Percentiles rank a stretch among this genome's conserved stretches.
These are phyloP conservation scores for Penelope pileata DNA, from an alignment of 2,113 vertebrate genomes.

Conservation along the genomic window DNA sequence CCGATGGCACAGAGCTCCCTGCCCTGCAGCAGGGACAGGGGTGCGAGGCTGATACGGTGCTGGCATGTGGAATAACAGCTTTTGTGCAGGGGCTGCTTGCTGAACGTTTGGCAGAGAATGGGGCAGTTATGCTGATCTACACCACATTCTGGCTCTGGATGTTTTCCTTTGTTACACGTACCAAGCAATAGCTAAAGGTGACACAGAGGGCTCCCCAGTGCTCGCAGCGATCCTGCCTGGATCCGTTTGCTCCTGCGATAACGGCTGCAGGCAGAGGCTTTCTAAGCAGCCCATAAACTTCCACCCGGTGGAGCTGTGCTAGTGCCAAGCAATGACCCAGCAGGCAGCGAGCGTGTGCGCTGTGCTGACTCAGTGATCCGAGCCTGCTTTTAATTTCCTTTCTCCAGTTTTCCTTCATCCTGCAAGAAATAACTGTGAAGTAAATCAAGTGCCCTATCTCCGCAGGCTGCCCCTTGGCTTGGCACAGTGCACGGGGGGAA, in stretches of 20 bases:
- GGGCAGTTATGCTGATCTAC: not conserved
- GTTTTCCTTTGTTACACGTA: not conserved
- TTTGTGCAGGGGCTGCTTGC: not conserved
- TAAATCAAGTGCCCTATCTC: constrained; percentile 58
- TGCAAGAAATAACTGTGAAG: constrained; percentile 59
- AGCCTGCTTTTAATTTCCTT: constrained; percentile 61
- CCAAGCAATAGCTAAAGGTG: not conserved
- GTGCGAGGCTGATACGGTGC: not conserved
- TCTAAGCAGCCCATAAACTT: not conserved
- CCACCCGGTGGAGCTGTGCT: not conserved
- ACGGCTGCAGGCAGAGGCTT: not conserved
- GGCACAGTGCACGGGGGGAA: not conserved
- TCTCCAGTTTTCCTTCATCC: constrained; percentile 50
- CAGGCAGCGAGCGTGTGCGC: not conserved
- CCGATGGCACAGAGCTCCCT: too few species aligned
- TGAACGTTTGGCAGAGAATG: not conserved
- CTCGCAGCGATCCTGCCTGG: not conserved
- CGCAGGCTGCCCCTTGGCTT: constrained; percentile 42
- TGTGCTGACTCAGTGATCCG: constrained; percentile 52
- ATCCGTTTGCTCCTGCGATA: not conserved
- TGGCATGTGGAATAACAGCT: not conserved
- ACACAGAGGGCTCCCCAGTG: not conserved
- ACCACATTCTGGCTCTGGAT: not conserved
- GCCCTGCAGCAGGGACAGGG: not conserved
- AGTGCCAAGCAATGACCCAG: constrained; percentile 38